Evolutionary conservation across 2,888 invertebrate genomes (phyloP).

Genomic region (Silvanus unidentatus): DNA sequence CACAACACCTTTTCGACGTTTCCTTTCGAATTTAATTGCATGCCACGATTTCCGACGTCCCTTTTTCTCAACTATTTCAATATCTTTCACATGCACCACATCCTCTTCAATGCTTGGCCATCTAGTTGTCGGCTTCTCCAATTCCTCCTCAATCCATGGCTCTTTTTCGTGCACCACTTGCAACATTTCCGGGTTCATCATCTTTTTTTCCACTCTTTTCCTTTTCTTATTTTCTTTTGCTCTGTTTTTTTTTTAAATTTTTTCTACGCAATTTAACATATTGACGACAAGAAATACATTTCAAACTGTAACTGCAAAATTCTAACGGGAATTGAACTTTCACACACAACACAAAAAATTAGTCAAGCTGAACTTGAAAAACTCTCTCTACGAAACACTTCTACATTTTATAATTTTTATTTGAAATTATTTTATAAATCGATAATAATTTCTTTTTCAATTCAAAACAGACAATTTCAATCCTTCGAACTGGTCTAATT

Average conservation of each 20-base stretch:
- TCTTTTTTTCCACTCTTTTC: conserved; percentile 12
- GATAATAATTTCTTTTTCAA: no score
- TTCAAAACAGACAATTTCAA: no score
- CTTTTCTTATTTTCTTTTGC: no score
- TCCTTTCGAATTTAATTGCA: conserved; percentile 45
- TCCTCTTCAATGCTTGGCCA: conserved; percentile 38
- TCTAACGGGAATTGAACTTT: conserved; percentile 2
- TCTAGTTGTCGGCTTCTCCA: conserved; percentile 18
- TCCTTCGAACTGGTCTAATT: no score
- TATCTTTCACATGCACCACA: conserved; percentile 16
- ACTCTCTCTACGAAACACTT: conserved; percentile 2
- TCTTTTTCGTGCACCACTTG: conserved; percentile 45
- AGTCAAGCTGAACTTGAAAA: neutral
- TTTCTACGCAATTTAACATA: no score
- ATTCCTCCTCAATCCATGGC: conserved; percentile 38
- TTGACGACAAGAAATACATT: no score
- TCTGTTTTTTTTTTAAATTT: no score
- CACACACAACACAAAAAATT: conserved; percentile 1
- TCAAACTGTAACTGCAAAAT: no score
- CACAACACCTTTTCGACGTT: conserved; percentile 42
- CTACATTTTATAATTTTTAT: no score
- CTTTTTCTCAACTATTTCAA: conserved; percentile 39
- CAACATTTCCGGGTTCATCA: conserved; percentile 37
- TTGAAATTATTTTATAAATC: no score
- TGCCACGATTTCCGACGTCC: conserved; percentile 46